These are phyloP conservation scores for Synchiropus splendidus DNA, from an alignment of 2,113 vertebrate species.

Conservation along the genomic window DNA sequence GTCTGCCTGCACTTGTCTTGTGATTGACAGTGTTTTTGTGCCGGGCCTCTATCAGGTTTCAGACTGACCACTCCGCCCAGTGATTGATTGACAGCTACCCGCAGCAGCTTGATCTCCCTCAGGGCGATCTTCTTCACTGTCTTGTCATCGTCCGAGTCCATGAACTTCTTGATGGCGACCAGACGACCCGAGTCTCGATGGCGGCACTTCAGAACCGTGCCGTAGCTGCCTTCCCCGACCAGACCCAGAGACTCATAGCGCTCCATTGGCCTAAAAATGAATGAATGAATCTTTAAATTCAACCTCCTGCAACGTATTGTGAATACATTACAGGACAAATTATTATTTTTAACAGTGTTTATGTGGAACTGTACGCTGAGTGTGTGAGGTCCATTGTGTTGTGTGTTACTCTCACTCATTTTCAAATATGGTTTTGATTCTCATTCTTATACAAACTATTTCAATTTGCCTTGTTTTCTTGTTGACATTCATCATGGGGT, in stretches of 20 bases:
- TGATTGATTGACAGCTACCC: slow-evolving; percentile 21
- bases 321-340: no score
- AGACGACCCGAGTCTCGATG: slow-evolving; percentile 73
- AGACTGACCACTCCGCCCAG: neutral
- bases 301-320: no score
- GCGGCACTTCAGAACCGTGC: slow-evolving; percentile 77
- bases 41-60: slow-evolving; percentile 8
- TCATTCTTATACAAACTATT: no score
- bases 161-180: slow-evolving; percentile 83
- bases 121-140: slow-evolving; percentile 75
- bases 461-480: no score
- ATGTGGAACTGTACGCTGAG: no score
- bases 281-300: neutral
- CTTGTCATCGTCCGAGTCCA: slow-evolving; percentile 78
- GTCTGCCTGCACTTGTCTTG: neutral
- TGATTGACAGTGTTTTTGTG: slow-evolving; percentile 15
- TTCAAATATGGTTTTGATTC: no score
- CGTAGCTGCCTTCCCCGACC: slow-evolving; percentile 81
- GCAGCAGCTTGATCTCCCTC: slow-evolving; percentile 52
- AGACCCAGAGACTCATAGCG: slow-evolving; percentile 76
- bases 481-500: no score
- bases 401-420: no score
- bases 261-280: slow-evolving; percentile 41
- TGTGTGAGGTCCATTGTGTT: no score
- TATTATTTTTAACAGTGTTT: no score